phyloP scores from a whole-genome alignment of 1,140 invertebrate genomes.

The Hormaphis cornu region DNA sequence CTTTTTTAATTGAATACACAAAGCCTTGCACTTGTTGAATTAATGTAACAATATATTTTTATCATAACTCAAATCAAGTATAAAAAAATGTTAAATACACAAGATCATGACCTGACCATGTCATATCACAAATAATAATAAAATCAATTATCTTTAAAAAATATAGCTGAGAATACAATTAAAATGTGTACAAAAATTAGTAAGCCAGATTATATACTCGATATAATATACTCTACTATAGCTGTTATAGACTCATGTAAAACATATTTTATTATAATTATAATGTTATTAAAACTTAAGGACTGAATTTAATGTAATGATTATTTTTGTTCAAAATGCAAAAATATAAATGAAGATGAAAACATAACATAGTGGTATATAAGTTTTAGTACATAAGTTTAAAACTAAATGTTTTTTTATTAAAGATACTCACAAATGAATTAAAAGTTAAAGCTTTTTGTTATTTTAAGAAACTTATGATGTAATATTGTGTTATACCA shows the following conservation, averaged over 20 bases:
- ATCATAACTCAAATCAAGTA: not conserved
- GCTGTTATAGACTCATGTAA: too few species aligned
- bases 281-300: not conserved
- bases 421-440: too few species aligned
- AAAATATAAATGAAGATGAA: not conserved
- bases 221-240: too few species aligned
- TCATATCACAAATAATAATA: not conserved
- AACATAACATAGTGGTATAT: not conserved
- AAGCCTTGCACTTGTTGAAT: not conserved
- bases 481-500: too few species aligned
- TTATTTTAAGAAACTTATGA: too few species aligned
- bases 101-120: too few species aligned
- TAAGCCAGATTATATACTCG: not conserved
- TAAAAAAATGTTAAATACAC: conserved; percentile 22
- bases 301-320: not conserved
- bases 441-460: too few species aligned
- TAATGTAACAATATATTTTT: not conserved
- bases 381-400: not conserved
- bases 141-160: not conserved
- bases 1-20: not conserved
- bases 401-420: too few species aligned
- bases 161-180: not conserved
- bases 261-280: too few species aligned
- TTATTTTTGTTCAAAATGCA: not conserved
- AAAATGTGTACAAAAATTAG: not conserved